Evolutionary conservation across 2,113 vertebrate genomes (phyloP).

Genomic region (Raja brachyura): DNA sequence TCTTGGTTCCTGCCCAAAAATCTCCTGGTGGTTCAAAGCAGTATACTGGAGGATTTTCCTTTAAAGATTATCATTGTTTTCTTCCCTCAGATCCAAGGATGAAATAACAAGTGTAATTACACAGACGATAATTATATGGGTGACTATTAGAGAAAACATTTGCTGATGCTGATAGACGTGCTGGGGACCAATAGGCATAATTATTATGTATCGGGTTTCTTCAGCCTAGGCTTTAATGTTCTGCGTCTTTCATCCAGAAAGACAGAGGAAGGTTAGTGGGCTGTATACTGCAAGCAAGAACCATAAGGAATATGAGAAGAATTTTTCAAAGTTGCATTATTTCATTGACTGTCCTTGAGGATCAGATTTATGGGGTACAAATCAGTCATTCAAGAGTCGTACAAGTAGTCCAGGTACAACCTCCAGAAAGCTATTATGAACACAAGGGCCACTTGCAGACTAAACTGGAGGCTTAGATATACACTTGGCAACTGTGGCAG

Average conservation of each 20-base stretch:
- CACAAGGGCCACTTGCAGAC: too few species aligned
- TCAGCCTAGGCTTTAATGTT: constrained; percentile 14
- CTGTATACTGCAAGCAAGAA: not conserved
- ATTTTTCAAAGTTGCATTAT: not conserved
- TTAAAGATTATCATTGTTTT: constrained; percentile 31
- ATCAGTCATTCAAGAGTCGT: not conserved
- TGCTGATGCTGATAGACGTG: not conserved
- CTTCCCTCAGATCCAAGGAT: constrained; percentile 2
- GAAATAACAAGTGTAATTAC: constrained; percentile 32
- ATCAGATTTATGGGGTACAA: not conserved
- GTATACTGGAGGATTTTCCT: not conserved
- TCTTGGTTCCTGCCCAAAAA: constrained; percentile 17
- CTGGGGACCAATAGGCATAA: not conserved
- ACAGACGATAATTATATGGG: constrained; percentile 28
- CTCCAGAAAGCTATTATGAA: too few species aligned
- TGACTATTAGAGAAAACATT: not conserved
- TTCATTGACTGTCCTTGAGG: not conserved
- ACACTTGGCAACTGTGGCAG: too few species aligned
- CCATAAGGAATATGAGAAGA: not conserved
- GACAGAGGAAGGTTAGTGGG: not conserved
- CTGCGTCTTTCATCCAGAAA: constrained; percentile 8
- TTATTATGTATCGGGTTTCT: constrained; percentile 27
- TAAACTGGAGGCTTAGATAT: too few species aligned
- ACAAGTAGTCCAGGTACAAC: too few species aligned
- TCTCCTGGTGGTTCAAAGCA: not conserved